These are phyloP conservation scores for Tetranychus cinnabarinus DNA, from an alignment of 1,140 invertebrate species.

Conservation along the genomic window DNA sequence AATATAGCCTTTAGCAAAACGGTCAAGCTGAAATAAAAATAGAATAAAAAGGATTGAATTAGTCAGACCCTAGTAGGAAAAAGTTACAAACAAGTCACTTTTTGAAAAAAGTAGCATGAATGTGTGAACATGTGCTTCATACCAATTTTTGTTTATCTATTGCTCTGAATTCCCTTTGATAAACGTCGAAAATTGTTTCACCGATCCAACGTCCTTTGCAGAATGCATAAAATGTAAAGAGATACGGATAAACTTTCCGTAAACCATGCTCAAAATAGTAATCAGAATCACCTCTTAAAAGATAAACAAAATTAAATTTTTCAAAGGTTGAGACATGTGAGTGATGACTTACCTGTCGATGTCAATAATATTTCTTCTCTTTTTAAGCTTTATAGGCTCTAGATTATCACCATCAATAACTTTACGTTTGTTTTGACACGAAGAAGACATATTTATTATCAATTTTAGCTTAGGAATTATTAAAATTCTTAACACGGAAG, in stretches of 20 bases:
- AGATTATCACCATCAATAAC: no score
- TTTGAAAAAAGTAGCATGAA: neutral
- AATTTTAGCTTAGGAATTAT: no score
- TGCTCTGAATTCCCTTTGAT: conserved; percentile 8
- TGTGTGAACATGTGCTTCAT: neutral
- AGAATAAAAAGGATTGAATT: no score
- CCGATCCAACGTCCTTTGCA: conserved; percentile 94
- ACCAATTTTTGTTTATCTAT: neutral
- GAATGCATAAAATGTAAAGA: conserved; percentile 87
- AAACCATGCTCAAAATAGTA: conserved; percentile 93
- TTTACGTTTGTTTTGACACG: no score
- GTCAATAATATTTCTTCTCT: no score
- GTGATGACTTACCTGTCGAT: no score
- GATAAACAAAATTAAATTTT: no score
- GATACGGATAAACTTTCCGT: conserved; percentile 93
- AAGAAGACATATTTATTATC: no score
- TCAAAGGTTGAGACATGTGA: no score
- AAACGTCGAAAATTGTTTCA: conserved; percentile 46
- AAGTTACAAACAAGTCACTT: neutral
- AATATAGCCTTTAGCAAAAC: conserved; percentile 65
- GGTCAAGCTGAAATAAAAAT: conserved; percentile 17
- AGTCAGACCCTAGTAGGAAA: neutral
- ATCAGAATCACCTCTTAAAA: neutral
- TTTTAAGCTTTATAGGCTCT: no score
- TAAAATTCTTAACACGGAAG: no score